These are phyloP conservation scores for Cantharis rufa DNA, from an alignment of 2,888 invertebrate genomes.

Conservation along the genomic window DNA sequence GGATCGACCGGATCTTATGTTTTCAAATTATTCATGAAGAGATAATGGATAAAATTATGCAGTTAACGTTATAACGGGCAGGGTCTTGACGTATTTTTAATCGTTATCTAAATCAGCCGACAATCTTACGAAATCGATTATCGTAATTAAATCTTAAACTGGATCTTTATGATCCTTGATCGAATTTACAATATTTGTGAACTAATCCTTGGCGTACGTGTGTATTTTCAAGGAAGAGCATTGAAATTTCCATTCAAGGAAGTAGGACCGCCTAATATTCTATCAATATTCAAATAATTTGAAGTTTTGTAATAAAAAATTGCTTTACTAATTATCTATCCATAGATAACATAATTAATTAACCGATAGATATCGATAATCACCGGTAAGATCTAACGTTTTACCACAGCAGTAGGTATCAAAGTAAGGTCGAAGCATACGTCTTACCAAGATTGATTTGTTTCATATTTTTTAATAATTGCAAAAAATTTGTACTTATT, in stretches of 20 bases:
- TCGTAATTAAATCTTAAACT: neutral
- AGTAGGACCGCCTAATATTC: constrained; percentile 6
- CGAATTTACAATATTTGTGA: constrained; percentile 3
- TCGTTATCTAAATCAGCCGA: neutral
- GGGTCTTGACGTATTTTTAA: neutral
- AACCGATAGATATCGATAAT: neutral
- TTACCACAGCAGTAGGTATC: neutral
- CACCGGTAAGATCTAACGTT: neutral
- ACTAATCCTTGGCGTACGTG: constrained; percentile 5
- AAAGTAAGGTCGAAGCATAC: neutral
- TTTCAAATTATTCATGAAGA: neutral
- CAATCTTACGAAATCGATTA: constrained; percentile 1
- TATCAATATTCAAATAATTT: neutral
- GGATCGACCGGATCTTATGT: neutral
- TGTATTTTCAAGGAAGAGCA: constrained; percentile 10
- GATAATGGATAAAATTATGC: neutral
- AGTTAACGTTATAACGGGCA: neutral
- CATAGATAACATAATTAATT: neutral
- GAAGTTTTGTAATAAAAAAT: neutral
- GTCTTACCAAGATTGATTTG: neutral
- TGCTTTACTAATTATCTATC: neutral
- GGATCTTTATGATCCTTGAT: neutral
- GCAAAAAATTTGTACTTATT: neutral
- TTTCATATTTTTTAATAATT: neutral
- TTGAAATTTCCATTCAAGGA: constrained; percentile 10